These are phyloP conservation scores for Ectemnius cavifrons DNA, from an alignment of 2,888 invertebrate species.

Conservation along the genomic window DNA sequence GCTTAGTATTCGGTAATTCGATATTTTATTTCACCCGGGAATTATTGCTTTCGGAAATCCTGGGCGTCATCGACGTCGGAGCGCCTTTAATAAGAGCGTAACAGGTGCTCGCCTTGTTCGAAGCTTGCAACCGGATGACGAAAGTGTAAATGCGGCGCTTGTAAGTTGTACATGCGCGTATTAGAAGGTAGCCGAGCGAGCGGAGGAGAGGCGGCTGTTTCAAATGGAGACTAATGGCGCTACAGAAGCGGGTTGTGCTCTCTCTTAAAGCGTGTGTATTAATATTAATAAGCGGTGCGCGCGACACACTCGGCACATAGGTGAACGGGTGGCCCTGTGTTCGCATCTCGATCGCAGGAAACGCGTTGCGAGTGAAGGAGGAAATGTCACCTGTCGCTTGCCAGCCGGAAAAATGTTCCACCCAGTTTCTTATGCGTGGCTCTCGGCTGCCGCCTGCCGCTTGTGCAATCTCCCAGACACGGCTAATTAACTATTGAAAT, in stretches of 20 bases:
- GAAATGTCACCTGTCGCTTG: conserved; percentile 29
- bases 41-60: too few relatives aligned
- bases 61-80: too few relatives aligned
- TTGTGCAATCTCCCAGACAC: too few relatives aligned
- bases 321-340: too few relatives aligned
- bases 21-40: too few relatives aligned
- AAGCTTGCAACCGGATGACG: conserved; percentile 16
- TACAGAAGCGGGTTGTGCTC: conserved; percentile 14
- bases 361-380: conserved; percentile 4
- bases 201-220: conserved; percentile 8
- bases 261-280: conserved; percentile 33
- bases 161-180: conserved; percentile 13
- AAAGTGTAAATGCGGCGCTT: conserved; percentile 9
- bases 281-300: conserved; percentile 26
- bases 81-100: conserved; percentile 47
- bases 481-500: too few relatives aligned
- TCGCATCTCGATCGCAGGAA: conserved; percentile 24
- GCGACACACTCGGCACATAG: too few relatives aligned
- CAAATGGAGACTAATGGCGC: conserved; percentile 37
- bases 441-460: too few relatives aligned
- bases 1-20: too few relatives aligned
- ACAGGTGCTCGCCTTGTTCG: conserved; percentile 47
- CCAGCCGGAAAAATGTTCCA: too few relatives aligned
- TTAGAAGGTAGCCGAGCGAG: too few relatives aligned
- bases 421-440: too few relatives aligned